Evolutionary conservation across 1,140 invertebrate species (phyloP).

Genomic region (Drosophila punjabiensis): DNA sequence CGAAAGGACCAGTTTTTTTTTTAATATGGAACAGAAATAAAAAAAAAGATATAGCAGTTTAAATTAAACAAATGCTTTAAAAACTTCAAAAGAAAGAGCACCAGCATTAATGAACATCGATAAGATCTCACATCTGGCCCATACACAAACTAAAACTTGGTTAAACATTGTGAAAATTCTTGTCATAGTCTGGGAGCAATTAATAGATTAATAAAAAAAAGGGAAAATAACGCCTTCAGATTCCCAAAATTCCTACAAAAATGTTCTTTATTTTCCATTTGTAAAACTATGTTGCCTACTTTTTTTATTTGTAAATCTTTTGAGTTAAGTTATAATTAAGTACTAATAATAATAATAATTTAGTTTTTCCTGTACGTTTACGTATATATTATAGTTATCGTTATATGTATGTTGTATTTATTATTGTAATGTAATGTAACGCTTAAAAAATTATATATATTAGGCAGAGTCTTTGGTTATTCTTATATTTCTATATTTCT

Average conservation of each 20-base stretch:
- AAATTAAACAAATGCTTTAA: not conserved
- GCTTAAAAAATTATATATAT: slow-evolving; percentile 63
- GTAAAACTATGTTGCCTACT: slow-evolving; percentile 1
- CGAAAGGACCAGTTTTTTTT: not conserved
- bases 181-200: not conserved
- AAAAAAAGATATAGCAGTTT: not conserved
- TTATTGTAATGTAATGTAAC: slow-evolving; percentile 41
- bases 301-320: slow-evolving; percentile 6
- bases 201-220: not conserved
- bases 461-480: slow-evolving; percentile 79
- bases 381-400: slow-evolving; percentile 37
- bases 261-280: slow-evolving; percentile 6
- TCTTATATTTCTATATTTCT: slow-evolving; percentile 39
- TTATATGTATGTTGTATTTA: slow-evolving; percentile 20
- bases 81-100: not conserved
- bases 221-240: not conserved
- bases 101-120: not conserved
- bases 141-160: not conserved
- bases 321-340: slow-evolving; percentile 21
- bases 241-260: not conserved
- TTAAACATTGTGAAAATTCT: not conserved
- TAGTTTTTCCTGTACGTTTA: slow-evolving; percentile 24
- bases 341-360: slow-evolving; percentile 26
- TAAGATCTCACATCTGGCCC: not conserved
- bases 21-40: not conserved